phyloP scores from a whole-genome alignment of 2,888 invertebrate species.

The Tetrapedia diversipes region DNA sequence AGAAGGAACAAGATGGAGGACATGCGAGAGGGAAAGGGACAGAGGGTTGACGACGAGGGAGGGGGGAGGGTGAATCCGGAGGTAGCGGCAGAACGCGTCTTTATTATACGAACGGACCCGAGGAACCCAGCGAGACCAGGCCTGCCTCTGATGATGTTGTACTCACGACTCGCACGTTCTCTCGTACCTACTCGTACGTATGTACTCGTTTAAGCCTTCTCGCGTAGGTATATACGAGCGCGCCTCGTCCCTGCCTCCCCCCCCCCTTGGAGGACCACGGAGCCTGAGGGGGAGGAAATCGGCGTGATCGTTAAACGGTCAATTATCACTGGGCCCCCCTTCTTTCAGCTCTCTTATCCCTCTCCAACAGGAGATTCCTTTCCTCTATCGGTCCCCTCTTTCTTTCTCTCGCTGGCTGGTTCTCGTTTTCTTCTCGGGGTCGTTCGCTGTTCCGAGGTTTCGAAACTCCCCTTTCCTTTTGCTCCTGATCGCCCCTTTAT shows the following conservation, averaged over 20 bases:
- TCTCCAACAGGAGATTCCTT: no score
- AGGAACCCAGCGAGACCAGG: slow-evolving; percentile 74
- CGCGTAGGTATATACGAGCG: slow-evolving; percentile 56
- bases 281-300: slow-evolving; percentile 61
- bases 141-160: slow-evolving; percentile 78
- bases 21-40: slow-evolving; percentile 11
- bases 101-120: slow-evolving; percentile 80
- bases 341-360: slow-evolving; percentile 19
- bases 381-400: slow-evolving; percentile 10
- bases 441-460: slow-evolving; percentile 10
- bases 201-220: slow-evolving; percentile 71
- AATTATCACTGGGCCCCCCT: slow-evolving; percentile 63
- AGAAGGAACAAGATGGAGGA: slow-evolving; percentile 4
- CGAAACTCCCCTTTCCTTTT: neutral
- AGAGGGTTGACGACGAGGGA: slow-evolving; percentile 9
- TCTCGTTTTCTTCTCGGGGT: neutral
- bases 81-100: slow-evolving; percentile 78
- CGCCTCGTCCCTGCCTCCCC: slow-evolving; percentile 40
- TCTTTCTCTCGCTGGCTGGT: neutral
- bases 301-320: slow-evolving; percentile 70
- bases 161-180: slow-evolving; percentile 71
- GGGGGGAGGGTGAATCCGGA: slow-evolving; percentile 58
- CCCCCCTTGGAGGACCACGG: slow-evolving; percentile 47
- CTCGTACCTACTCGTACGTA: slow-evolving; percentile 70
- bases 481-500: slow-evolving; percentile 1